Conservation (phyloP, 2,113 vertebrate species). For the Murina feae region DNA sequence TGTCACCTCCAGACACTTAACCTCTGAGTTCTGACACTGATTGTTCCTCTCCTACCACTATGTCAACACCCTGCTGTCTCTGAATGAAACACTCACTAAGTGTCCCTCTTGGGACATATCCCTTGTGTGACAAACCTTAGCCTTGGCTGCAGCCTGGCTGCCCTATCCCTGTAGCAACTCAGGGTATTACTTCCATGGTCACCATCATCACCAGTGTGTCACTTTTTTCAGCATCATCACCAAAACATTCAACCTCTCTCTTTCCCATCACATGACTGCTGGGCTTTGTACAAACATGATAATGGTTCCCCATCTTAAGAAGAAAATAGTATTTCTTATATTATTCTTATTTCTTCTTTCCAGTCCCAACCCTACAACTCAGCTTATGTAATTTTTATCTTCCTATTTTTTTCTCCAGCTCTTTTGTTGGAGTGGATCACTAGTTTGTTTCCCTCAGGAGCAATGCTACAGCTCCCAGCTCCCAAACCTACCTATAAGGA, state of each 20-base stretch:
- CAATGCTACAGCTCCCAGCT: not conserved
- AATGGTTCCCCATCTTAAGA: conserved; percentile 13
- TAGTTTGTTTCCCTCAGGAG: conserved; percentile 28
- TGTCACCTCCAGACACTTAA: conserved; percentile 63
- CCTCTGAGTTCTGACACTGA: conserved; percentile 61
- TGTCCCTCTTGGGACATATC: conserved; percentile 33
- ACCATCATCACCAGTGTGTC: conserved; percentile 26
- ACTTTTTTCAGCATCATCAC: conserved; percentile 44
- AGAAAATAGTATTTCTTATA: conserved; percentile 1
- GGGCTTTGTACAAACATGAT: not conserved
- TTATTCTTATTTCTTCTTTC: conserved; percentile 1
- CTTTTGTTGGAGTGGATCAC: not conserved
- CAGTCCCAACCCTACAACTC: not conserved
- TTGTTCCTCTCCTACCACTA: conserved; percentile 62
- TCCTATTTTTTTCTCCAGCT: conserved; percentile 16
- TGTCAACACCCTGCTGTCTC: conserved; percentile 50
- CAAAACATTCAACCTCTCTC: conserved; percentile 6
- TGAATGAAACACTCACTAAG: conserved; percentile 47
- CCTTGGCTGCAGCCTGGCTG: conserved; percentile 36
- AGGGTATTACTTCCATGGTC: conserved; percentile 55
- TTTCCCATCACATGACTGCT: conserved; percentile 58
- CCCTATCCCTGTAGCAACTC: conserved; percentile 22
- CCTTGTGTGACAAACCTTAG: conserved; percentile 33
- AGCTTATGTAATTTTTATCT: conserved; percentile 13
- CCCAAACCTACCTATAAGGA: not conserved